A percentile compares a stretch with the other conserved stretches of the same genome.
These are phyloP conservation scores for Diploscapter pachys DNA, from an alignment of 1,140 invertebrate species.

Conservation along the genomic window DNA sequence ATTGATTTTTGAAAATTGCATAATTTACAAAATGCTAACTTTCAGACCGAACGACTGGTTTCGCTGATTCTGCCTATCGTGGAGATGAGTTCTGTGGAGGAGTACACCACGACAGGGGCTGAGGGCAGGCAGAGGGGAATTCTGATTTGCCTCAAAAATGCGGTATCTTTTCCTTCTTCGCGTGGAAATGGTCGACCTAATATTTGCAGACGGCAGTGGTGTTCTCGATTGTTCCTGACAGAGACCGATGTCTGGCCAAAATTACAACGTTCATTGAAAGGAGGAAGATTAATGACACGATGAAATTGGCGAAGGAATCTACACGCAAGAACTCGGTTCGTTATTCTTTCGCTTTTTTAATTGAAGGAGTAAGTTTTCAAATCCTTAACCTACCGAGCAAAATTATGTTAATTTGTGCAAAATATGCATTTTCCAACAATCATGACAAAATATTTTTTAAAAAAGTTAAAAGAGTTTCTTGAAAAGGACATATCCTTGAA, in stretches of 20 bases:
- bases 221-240: slow-evolving; percentile 21
- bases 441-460: too few relatives aligned
- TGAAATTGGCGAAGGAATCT: slow-evolving; percentile 9
- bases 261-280: slow-evolving; percentile 30
- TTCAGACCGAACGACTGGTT: slow-evolving; percentile 76
- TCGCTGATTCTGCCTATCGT: slow-evolving; percentile 82
- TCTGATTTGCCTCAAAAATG: slow-evolving; percentile 9
- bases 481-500: too few relatives aligned
- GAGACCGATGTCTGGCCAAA: slow-evolving; percentile 27
- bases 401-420: too few relatives aligned
- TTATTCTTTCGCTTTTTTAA: too few relatives aligned
- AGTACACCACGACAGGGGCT: slow-evolving; percentile 63
- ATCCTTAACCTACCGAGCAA: too few relatives aligned
- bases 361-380: too few relatives aligned
- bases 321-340: not conserved
- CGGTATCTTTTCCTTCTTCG: slow-evolving; percentile 9
- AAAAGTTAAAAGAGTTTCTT: too few relatives aligned
- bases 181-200: not conserved
- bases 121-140: slow-evolving; percentile 6
- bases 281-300: slow-evolving; percentile 19
- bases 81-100: slow-evolving; percentile 69
- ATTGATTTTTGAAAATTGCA: not conserved
- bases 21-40: slow-evolving; percentile 17
- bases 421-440: too few relatives aligned
- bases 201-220: slow-evolving; percentile 9